Conservation (phyloP, 37 sponge, comb jelly and placozoan genomes). For the Diacarnus erythraeanus region DNA sequence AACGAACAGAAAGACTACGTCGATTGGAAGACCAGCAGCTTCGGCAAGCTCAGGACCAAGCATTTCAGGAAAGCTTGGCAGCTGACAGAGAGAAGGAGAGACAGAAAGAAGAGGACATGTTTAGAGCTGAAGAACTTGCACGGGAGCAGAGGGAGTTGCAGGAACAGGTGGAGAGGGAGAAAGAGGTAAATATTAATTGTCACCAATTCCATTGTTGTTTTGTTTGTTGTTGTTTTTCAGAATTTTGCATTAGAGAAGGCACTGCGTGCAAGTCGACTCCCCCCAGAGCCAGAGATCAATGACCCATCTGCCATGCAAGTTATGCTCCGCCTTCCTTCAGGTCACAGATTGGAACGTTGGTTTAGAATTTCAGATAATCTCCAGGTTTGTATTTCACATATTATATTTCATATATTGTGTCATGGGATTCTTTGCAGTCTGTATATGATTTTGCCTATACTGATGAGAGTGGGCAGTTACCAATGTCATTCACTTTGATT, state of each 20-base stretch:
- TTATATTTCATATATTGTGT: not conserved
- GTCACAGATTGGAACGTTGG: conserved; percentile 58
- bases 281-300: conserved; percentile 51
- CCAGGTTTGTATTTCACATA: conserved; percentile 21
- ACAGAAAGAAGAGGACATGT: conserved; percentile 4
- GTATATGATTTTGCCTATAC: conserved; percentile 75
- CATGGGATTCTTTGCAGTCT: conserved; percentile 12
- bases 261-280: conserved; percentile 33
- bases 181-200: conserved; percentile 14
- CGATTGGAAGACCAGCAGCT: conserved; percentile 50
- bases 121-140: not conserved
- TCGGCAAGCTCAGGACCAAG: conserved; percentile 71
- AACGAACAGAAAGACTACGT: conserved; percentile 62
- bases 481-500: conserved; percentile 35
- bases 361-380: conserved; percentile 51
- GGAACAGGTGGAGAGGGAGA: conserved; percentile 8
- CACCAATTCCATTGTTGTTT: not conserved
- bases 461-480: conserved; percentile 20
- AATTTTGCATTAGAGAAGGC: conserved; percentile 32
- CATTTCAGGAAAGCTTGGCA: conserved; percentile 53
- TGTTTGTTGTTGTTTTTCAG: conserved; percentile 15
- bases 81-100: conserved; percentile 73
- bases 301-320: conserved; percentile 23
- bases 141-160: conserved; percentile 23
- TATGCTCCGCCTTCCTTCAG: conserved; percentile 34